Evolutionary conservation across 2,113 vertebrate species (phyloP).

Genomic region (Callipepla squamata): DNA sequence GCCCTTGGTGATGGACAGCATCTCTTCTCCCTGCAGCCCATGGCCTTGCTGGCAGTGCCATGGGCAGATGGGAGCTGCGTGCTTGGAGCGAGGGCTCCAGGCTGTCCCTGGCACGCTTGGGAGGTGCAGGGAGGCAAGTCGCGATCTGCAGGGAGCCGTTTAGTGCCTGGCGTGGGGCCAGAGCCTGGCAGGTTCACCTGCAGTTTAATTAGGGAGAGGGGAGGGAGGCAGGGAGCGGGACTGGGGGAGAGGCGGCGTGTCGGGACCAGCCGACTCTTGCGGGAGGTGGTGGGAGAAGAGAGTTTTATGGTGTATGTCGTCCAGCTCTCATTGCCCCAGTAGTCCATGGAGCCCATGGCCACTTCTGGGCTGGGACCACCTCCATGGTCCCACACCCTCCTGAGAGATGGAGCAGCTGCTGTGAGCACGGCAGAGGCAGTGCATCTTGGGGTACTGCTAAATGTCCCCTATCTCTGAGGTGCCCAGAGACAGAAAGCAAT

Average conservation of each 20-base stretch:
- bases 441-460: not conserved
- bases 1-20: not conserved
- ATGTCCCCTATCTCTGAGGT: not conserved
- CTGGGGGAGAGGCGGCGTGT: constrained; percentile 62
- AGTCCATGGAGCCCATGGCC: not conserved
- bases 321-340: not conserved
- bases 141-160: constrained; percentile 73
- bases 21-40: not conserved
- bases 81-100: not conserved
- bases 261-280: constrained; percentile 17
- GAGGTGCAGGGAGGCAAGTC: constrained; percentile 75
- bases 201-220: constrained; percentile 77
- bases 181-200: constrained; percentile 78
- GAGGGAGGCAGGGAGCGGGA: constrained; percentile 33
- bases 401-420: not conserved
- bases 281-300: constrained; percentile 14
- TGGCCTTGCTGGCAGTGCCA: fast-evolving
- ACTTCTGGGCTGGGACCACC: not conserved
- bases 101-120: constrained; percentile 47
- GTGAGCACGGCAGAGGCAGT: fast-evolving
- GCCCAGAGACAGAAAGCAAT: not conserved
- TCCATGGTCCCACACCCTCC: not conserved
- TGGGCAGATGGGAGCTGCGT: not conserved
- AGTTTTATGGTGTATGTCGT: not conserved
- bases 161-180: constrained; percentile 64